phyloP scores from a whole-genome alignment of 2,888 invertebrate genomes.

The Orthosia cruda region DNA sequence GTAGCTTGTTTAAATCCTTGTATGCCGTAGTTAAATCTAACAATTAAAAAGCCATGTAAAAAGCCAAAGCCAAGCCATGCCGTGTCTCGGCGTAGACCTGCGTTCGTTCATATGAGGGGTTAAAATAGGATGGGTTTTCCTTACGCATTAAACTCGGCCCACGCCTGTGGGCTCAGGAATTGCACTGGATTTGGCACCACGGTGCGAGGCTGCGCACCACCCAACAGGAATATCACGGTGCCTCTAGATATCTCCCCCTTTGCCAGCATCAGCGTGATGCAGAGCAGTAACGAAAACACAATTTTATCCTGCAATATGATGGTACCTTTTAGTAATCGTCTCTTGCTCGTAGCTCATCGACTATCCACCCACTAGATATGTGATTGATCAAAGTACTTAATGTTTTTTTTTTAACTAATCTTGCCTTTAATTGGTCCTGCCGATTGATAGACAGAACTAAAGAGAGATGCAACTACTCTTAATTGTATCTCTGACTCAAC shows the following conservation, averaged over 20 bases:
- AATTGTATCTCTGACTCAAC: too few species aligned
- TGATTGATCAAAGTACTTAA: too few species aligned
- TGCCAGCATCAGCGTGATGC: slow-evolving; percentile 94
- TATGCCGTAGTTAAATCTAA: too few species aligned
- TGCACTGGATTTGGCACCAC: slow-evolving; percentile 82
- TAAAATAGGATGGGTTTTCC: neutral
- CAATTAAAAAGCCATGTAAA: too few species aligned
- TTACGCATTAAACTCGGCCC: slow-evolving; percentile 88
- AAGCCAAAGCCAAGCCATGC: too few species aligned
- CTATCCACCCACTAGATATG: neutral
- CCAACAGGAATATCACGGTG: slow-evolving; percentile 97
- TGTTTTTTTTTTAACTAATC: too few species aligned
- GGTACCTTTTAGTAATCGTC: neutral
- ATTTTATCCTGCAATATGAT: slow-evolving; percentile 94
- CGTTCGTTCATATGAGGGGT: too few species aligned
- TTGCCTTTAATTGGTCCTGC: too few species aligned
- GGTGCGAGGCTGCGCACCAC: slow-evolving; percentile 93
- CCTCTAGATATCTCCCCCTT: slow-evolving; percentile 91
- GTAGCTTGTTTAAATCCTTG: too few species aligned
- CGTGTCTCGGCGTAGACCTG: too few species aligned
- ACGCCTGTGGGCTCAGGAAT: slow-evolving; percentile 86
- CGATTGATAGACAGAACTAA: too few species aligned
- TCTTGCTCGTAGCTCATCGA: neutral
- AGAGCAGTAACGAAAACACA: slow-evolving; percentile 95
- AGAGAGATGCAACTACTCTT: too few species aligned